Evolutionary conservation across 2,113 vertebrate species (phyloP), one percentile per base, ranked within the genome.

Genomic region (Lamprologus callipterus): DNA sequence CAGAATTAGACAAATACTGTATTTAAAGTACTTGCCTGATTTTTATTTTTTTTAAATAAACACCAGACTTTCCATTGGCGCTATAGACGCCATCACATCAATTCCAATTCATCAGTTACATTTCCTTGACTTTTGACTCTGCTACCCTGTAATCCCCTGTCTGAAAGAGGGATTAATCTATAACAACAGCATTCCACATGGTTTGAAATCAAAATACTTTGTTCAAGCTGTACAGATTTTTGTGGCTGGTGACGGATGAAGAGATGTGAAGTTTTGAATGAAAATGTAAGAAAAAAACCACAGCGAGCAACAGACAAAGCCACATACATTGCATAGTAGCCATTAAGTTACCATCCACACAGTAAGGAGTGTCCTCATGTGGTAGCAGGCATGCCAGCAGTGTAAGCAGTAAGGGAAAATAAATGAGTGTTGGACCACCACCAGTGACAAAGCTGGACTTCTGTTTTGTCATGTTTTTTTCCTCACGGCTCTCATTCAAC

Each of bases 101-200:
- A 78, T 90, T 94, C 93, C 94, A 93, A 90, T 90, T 89, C 94
- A 94, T 93, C 91, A 82, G 89, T 88, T 81, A 88, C 81, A 83
- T 94, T 94, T 94, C 92, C 93, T 95, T 92, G 89, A 95, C 92
- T 93, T 65, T 91, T 88, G 89, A 90, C 87, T 91, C 84, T 68
- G 89, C 84, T 86, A 26, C 81, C 54, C 87, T 70, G 47, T 40
- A 96, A 95, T 91, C 92, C 91, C 88, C 92, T 81, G 82, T 81
- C 92, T 90, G 90, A 94, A 95, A 88, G 88, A 70, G 9, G 82
- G 96, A 95, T 96, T 96, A 94, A 88, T 95, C 94, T 95, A 93
- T 94, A 95, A 88, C 82, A 96, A 95, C 94, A 94, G 88, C 95
- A 96, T 96, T 97, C 96, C 95, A 89, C 91, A 85, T 87, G 70